These are phyloP conservation scores for Agapostemon virescens DNA, from an alignment of 2,888 invertebrate genomes.

Conservation along the genomic window DNA sequence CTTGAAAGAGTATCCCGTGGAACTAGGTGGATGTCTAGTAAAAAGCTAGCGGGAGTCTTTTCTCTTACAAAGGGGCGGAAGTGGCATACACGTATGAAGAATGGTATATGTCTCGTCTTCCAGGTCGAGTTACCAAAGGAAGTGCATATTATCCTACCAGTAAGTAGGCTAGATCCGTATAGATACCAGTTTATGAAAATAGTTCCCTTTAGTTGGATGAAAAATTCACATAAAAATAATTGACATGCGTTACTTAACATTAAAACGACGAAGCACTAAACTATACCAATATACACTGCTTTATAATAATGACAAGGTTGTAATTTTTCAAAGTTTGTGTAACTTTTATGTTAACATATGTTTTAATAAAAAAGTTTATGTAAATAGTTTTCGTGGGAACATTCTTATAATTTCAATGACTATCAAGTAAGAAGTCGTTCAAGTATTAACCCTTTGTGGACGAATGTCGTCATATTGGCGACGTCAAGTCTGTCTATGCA, in stretches of 20 bases:
- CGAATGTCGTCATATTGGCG: no score
- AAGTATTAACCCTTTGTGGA: no score
- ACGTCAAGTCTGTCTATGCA: no score
- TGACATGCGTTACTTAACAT: not conserved
- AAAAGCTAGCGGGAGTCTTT: not conserved
- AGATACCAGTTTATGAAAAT: not conserved
- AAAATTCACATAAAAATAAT: not conserved
- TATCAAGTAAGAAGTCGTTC: no score
- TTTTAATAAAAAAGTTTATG: no score
- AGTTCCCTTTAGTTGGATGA: not conserved
- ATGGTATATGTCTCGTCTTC: not conserved
- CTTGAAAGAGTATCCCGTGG: not conserved
- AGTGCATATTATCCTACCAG: not conserved
- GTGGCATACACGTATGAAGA: not conserved
- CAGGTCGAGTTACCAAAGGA: slow-evolving; percentile 3
- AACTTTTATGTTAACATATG: no score
- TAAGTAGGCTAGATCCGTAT: not conserved
- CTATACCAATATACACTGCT: no score
- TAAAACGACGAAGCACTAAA: no score
- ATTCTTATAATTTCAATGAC: no score
- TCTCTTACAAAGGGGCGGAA: not conserved
- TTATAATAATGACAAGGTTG: no score
- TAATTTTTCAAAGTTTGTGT: no score
- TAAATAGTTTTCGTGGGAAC: no score
- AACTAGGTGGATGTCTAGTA: not conserved